Evolutionary conservation across 2,888 invertebrate genomes (phyloP).

Genomic region (Magallana nippona): DNA sequence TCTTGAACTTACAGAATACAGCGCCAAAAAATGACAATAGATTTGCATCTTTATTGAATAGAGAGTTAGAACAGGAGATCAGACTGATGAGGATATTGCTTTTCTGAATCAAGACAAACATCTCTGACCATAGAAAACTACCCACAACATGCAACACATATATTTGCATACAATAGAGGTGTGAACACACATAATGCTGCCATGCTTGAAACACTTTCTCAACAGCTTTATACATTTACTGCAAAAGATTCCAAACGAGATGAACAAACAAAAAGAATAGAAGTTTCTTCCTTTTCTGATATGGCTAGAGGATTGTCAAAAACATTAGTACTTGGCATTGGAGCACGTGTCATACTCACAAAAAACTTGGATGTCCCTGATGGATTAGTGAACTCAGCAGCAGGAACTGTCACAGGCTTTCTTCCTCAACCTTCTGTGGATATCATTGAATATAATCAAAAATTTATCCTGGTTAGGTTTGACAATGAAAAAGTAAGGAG

Average conservation of each 20-base stretch:
- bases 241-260: slow-evolving; percentile 41
- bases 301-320: slow-evolving; percentile 14
- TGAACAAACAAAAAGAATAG: slow-evolving; percentile 34
- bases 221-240: background rate
- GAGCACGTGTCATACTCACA: slow-evolving; percentile 36
- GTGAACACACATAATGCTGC: slow-evolving; percentile 16
- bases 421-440: slow-evolving; percentile 12
- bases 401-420: slow-evolving; percentile 34
- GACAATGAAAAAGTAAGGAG: slow-evolving; percentile 37
- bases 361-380: slow-evolving; percentile 41
- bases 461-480: slow-evolving; percentile 43
- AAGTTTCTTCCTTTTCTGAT: background rate
- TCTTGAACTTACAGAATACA: slow-evolving; percentile 53
- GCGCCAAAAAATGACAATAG: slow-evolving; percentile 50
- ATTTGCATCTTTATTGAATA: slow-evolving; percentile 52
- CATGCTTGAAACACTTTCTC: slow-evolving; percentile 2
- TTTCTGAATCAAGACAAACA: slow-evolving; percentile 47
- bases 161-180: background rate
- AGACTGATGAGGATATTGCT: slow-evolving; percentile 49
- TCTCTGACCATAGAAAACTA: background rate
- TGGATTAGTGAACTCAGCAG: slow-evolving; percentile 43
- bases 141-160: slow-evolving; percentile 18
- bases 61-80: slow-evolving; percentile 48
- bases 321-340: slow-evolving; percentile 3
- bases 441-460: background rate